Evolutionary conservation across 2,888 invertebrate species (phyloP), one percentile per base, ranked within the genome.

Genomic region (Plusia festucae): DNA sequence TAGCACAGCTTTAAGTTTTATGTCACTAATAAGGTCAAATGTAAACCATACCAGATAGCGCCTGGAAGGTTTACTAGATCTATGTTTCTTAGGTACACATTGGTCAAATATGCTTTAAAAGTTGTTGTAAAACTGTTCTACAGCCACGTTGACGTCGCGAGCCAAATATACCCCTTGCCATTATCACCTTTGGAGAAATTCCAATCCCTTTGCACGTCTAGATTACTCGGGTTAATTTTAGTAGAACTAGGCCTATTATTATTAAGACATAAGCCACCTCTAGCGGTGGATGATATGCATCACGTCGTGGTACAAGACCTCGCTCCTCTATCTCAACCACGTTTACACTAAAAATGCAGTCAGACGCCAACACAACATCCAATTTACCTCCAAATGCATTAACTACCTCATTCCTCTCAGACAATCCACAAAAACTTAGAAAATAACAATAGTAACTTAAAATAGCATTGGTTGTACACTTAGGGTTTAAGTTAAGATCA

Each of bases 401-500:
- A 5, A 34, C 7, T 15, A 54, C 54, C 15, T 40, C 15, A 40
- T 54, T 54, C 40, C 22, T 54, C 22, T 54, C 54, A 54, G 40
- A 6, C 20, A 54, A 22, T n/a, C 54, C 54, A 54, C 54, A 54
- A 40, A 54, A 16, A 54, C 20, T 54, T 11, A 54, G 13, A 22
- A 20, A 54, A 54, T 54, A 40, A 54, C 54, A 54, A 40, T 54
- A 54, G 40, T 54, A 54, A 20, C 54, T 54, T 40, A 54, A 54
- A 54, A 54, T 34, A 40, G n/a, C 16, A 40, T 18, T 53, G 22
- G 53, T 2, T 18, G 30, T 30, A 18, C 46, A 49, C 0, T 54
- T 54, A 22, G 54, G 54, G 18, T 54, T 56, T 56, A 56, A 46
- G 40, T 56, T 44, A 46, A 55, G 27, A 44, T 55, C 44, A 40